Evolutionary conservation across 2,888 invertebrate species (phyloP).

Genomic region (Harmothoe impar): DNA sequence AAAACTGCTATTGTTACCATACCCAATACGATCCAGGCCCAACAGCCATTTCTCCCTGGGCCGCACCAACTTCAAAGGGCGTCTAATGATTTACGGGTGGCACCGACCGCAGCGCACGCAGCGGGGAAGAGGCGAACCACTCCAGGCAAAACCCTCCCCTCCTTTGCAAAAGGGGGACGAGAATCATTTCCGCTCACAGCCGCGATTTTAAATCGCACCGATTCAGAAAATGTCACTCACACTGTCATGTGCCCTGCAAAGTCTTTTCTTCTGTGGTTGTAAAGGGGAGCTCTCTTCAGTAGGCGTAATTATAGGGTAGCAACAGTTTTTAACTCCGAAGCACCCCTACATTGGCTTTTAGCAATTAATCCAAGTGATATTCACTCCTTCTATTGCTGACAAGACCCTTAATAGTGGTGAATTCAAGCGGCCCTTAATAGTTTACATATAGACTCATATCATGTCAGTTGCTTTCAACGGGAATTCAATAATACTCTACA

Average conservation of each 20-base stretch:
- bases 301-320: constrained; percentile 18
- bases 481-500: background rate
- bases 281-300: background rate
- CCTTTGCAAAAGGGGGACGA: background rate
- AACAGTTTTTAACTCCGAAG: background rate
- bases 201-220: constrained; percentile 32
- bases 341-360: background rate
- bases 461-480: background rate
- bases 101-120: background rate
- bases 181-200: constrained; percentile 37
- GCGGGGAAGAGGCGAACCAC: constrained; percentile 17
- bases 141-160: background rate
- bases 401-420: background rate
- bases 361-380: background rate
- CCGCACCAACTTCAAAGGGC: background rate
- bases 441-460: background rate
- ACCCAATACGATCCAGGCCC: background rate
- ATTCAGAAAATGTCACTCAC: background rate
- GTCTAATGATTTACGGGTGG: constrained; percentile 26
- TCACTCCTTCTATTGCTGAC: background rate
- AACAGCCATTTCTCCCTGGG: background rate
- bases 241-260: background rate
- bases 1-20: constrained; percentile 46
- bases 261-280: background rate
- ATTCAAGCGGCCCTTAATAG: background rate